Percentiles rank a stretch among this genome's conserved stretches.
These are phyloP conservation scores for Chloroclystis v-ata DNA, from an alignment of 2,888 invertebrate species.

Conservation along the genomic window DNA sequence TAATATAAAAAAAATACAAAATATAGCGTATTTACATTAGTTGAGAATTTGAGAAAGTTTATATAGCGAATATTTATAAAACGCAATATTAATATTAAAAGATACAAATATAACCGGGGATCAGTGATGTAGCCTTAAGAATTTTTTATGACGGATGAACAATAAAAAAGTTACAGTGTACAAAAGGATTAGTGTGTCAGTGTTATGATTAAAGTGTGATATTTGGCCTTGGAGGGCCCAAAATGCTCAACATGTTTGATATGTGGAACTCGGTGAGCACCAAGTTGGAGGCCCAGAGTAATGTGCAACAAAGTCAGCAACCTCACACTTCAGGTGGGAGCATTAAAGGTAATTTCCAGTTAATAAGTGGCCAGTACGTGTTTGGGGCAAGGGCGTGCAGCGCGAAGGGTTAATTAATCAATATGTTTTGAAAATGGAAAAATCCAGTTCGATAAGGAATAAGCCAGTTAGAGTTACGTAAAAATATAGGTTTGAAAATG, in stretches of 20 bases:
- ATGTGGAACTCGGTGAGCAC: slow-evolving; percentile 89
- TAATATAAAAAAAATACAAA: slow-evolving; percentile 44
- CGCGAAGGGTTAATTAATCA: background rate
- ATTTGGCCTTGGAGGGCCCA: slow-evolving; percentile 46
- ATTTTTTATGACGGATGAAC: slow-evolving; percentile 67
- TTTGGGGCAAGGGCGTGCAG: slow-evolving; percentile 24
- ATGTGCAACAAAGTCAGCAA: slow-evolving; percentile 82
- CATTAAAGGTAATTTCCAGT: slow-evolving; percentile 85
- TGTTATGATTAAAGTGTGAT: slow-evolving; percentile 37
- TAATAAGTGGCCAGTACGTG: slow-evolving; percentile 37
- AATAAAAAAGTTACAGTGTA: slow-evolving; percentile 52
- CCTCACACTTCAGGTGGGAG: slow-evolving; percentile 89
- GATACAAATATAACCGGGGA: slow-evolving; percentile 61
- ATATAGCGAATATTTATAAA: slow-evolving; percentile 51
- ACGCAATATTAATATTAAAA: slow-evolving; percentile 41
- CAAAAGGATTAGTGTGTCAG: slow-evolving; percentile 42
- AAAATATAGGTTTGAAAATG: too few relatives aligned
- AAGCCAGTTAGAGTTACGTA: too few relatives aligned
- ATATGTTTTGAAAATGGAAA: too few relatives aligned
- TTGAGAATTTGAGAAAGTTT: slow-evolving; percentile 77
- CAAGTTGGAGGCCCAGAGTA: slow-evolving; percentile 83
- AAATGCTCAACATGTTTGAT: slow-evolving; percentile 85
- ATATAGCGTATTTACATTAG: slow-evolving; percentile 77
- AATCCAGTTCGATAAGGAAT: too few relatives aligned
- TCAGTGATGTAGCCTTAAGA: slow-evolving; percentile 70